A percentile compares a stretch with the other conserved stretches of the same genome.
Conservation (phyloP, 2,888 invertebrate species). For the Rhingia campestris region DNA sequence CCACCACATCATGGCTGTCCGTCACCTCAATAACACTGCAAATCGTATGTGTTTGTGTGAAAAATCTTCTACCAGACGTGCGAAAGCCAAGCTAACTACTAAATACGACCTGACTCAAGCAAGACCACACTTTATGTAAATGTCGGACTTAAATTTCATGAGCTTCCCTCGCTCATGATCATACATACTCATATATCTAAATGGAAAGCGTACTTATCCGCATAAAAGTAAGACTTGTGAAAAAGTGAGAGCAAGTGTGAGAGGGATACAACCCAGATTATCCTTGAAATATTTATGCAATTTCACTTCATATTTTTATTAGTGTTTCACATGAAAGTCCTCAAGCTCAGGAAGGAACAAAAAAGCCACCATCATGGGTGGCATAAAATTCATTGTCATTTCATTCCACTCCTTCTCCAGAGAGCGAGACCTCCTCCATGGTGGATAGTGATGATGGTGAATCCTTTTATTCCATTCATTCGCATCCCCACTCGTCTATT, state of each 20-base stretch:
- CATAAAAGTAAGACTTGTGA: neutral
- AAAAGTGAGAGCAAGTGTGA: constrained; percentile 5
- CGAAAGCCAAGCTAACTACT: too few species aligned
- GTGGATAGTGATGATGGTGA: neutral
- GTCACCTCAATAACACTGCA: too few species aligned
- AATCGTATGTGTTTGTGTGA: too few species aligned
- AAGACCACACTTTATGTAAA: constrained; percentile 8
- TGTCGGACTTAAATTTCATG: constrained; percentile 22
- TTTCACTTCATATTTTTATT: constrained; percentile 52
- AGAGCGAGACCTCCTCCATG: neutral
- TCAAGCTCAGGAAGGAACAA: constrained; percentile 12
- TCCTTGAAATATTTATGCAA: constrained; percentile 64
- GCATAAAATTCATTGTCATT: constrained; percentile 51
- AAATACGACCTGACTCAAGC: neutral
- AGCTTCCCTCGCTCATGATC: too few species aligned
- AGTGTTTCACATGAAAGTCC: constrained; percentile 29
- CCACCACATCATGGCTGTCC: too few species aligned
- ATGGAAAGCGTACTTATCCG: constrained; percentile 2
- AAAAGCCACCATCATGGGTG: constrained; percentile 20
- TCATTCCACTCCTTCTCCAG: constrained; percentile 19
- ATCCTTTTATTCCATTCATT: constrained; percentile 47
- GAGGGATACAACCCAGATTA: constrained; percentile 26
- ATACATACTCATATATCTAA: neutral
- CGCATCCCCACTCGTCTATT: neutral
- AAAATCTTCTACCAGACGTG: too few species aligned